Conservation (phyloP, 2,888 invertebrate genomes). For the Melanostoma scalare region DNA sequence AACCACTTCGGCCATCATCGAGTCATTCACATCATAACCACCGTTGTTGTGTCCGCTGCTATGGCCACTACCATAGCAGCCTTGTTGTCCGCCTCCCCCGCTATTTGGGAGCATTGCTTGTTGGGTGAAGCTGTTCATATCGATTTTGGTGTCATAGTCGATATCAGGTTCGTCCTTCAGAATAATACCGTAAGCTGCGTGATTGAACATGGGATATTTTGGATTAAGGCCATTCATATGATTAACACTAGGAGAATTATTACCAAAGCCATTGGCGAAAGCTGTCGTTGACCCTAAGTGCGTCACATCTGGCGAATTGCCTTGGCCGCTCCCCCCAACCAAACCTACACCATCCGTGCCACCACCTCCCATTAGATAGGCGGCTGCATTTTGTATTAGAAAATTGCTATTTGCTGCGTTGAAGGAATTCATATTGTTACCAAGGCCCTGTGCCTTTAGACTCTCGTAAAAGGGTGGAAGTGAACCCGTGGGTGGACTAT, state of each 20-base stretch:
- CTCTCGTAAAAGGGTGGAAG: slow-evolving; percentile 95
- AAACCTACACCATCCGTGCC: slow-evolving; percentile 74
- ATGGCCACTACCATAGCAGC: slow-evolving; percentile 83
- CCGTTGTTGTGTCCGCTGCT: slow-evolving; percentile 82
- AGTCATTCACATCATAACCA: slow-evolving; percentile 84
- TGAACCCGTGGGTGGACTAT: slow-evolving; percentile 93
- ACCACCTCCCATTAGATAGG: slow-evolving; percentile 85
- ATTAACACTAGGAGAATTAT: slow-evolving; percentile 72
- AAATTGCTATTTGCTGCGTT: slow-evolving; percentile 86
- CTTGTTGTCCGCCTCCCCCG: slow-evolving; percentile 80
- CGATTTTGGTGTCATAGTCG: slow-evolving; percentile 89
- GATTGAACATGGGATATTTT: slow-evolving; percentile 86
- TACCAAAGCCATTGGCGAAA: slow-evolving; percentile 79
- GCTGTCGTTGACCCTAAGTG: slow-evolving; percentile 72
- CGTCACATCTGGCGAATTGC: slow-evolving; percentile 67
- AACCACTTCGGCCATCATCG: slow-evolving; percentile 89
- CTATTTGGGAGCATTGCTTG: slow-evolving; percentile 77
- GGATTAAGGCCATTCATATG: slow-evolving; percentile 80
- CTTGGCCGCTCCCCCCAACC: slow-evolving; percentile 70
- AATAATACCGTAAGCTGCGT: slow-evolving; percentile 90
- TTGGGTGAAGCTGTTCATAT: slow-evolving; percentile 82
- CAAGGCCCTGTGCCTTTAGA: slow-evolving; percentile 90
- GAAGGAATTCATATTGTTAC: slow-evolving; percentile 87
- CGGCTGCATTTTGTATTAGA: slow-evolving; percentile 85
- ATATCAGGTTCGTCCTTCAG: slow-evolving; percentile 91